Base-by-base conservation (phyloP, 2,888 invertebrate species). In the Helleia helle region DNA sequence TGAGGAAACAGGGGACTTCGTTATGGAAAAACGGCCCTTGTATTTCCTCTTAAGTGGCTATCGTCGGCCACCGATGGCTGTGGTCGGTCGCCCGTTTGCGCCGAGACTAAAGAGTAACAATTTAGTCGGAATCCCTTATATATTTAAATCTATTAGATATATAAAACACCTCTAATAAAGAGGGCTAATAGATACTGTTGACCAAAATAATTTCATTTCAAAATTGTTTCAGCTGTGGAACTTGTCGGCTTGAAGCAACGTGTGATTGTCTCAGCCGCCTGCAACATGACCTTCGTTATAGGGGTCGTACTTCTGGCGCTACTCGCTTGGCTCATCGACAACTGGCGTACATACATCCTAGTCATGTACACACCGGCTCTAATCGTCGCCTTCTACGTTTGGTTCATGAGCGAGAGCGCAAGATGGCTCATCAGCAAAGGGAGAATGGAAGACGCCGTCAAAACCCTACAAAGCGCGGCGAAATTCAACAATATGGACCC, bases 341-440 rank as follows among this genome's bases (percentile, higher is more conserved):
- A 91, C 62, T 95, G 94, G 94, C 86, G 91, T 47, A 79, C 85
- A 14, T 83, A 91, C 48, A 81, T 93, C 50, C 79, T 91, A 38
- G 86, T 91, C 6, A 73, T 92, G 15, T 94, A 93, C 66, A 73
- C 86, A 1, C 94, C 94, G 0, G 88, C 90, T 0, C 62, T 92
- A 24, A 67, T 92, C 0, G 87, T 92, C 17, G 65, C 92, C 9
- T 61, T 87, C n/a, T 91, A 92, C 61, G 87, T 90, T 38, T 91
- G 91, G 89, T 71, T 91, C 44, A 84, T 91, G 59, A 92, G 93
- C 4, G 93, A 93, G 70, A 92, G 92, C 47, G 87, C 92, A 6
- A 84, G 94, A 54, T 95, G 94, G 94, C 84, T 94, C 3, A 72
- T 93, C 18, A 90, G 91, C 39, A 91, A 91, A 62, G 89, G 90